phyloP scores from a whole-genome alignment of 1,140 invertebrate genomes.

The Pseudomyrmex dendroicus region DNA sequence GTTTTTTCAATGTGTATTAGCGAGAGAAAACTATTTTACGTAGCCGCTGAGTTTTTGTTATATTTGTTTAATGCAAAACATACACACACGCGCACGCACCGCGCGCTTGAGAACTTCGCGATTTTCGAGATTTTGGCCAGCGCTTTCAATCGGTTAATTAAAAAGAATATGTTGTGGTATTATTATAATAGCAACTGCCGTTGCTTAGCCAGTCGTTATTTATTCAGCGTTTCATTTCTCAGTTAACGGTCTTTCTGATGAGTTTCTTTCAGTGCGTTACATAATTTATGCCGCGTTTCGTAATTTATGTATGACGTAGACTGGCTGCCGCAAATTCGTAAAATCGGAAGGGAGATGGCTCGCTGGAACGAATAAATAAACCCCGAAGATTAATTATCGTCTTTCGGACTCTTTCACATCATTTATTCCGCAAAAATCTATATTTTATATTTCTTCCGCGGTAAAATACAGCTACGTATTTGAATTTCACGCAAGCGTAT shows the following conservation, averaged over 20 bases:
- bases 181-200: conserved; percentile 37
- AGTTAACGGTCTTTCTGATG: conserved; percentile 60
- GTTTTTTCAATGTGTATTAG: neutral
- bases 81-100: too few species aligned
- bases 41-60: neutral
- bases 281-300: conserved; percentile 57
- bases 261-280: conserved; percentile 56
- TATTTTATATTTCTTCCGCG: neutral
- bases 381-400: conserved; percentile 58
- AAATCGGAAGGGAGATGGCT: conserved; percentile 54
- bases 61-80: neutral
- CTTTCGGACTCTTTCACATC: conserved; percentile 49
- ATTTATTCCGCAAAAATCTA: conserved; percentile 50
- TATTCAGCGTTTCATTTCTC: conserved; percentile 61
- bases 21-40: conserved; percentile 19
- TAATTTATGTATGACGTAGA: conserved; percentile 60
- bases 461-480: neutral
- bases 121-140: conserved; percentile 3
- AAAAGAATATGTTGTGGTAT: conserved; percentile 67
- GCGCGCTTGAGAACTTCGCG: too few species aligned
- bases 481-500: neutral
- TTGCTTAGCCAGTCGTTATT: conserved; percentile 57
- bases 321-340: conserved; percentile 57
- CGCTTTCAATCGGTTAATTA: conserved; percentile 71
- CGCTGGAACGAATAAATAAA: conserved; percentile 56